Conservation (phyloP, 2,888 invertebrate genomes). For the Uloborus plumipes region DNA sequence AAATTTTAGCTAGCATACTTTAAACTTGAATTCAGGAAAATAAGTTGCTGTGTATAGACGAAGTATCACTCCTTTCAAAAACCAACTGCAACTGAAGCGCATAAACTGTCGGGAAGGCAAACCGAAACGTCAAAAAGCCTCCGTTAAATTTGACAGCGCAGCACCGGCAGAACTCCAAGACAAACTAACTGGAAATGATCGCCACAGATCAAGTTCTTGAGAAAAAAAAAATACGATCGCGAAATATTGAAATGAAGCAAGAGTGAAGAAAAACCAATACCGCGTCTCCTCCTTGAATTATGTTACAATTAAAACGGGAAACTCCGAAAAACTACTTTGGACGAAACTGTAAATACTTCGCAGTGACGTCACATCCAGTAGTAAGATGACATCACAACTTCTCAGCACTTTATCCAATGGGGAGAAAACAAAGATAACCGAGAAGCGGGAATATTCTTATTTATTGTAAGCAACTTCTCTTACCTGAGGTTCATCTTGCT, state of each 20-base stretch:
- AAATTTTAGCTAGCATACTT: conserved; percentile 48
- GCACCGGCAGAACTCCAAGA: too few relatives aligned
- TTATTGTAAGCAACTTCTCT: conserved; percentile 30
- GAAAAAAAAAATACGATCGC: conserved; percentile 1
- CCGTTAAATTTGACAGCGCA: too few relatives aligned
- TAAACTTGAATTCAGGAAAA: background rate
- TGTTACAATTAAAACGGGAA: conserved; percentile 50
- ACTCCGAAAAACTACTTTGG: conserved; percentile 39
- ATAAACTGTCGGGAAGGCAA: background rate
- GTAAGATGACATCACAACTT: conserved; percentile 39
- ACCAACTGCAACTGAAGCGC: background rate
- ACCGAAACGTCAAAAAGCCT: too few relatives aligned
- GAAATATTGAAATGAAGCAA: too few relatives aligned
- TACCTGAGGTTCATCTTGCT: background rate
- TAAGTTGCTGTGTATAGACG: too few relatives aligned
- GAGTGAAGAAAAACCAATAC: conserved; percentile 1
- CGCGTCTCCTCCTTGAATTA: conserved; percentile 44
- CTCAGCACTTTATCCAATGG: conserved; percentile 23
- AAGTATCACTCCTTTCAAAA: background rate
- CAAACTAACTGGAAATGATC: too few relatives aligned
- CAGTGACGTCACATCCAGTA: conserved; percentile 49
- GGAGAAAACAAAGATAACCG: conserved; percentile 24
- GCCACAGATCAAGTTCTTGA: too few relatives aligned
- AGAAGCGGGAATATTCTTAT: conserved; percentile 45
- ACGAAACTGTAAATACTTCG: conserved; percentile 23